Percentiles rank a stretch among this genome's conserved stretches.
These are phyloP conservation scores for Maccullochella peelii DNA, from an alignment of 2,113 vertebrate genomes.

Conservation along the genomic window DNA sequence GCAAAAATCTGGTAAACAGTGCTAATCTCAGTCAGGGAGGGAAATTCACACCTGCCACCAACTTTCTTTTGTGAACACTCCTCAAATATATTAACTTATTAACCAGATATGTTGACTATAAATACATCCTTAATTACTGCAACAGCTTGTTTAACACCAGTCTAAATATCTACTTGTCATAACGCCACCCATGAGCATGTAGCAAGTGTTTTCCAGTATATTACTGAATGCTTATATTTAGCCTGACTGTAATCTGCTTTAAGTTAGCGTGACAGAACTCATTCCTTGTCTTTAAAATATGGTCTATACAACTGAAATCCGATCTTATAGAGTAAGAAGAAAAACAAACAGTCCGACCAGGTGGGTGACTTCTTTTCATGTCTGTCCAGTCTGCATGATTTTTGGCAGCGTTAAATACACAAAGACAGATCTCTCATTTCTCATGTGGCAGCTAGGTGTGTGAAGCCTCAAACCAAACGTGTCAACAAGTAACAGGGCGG, in stretches of 20 bases:
- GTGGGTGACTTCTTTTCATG: conserved; percentile 13
- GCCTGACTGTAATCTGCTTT: background rate
- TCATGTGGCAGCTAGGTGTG: conserved; percentile 15
- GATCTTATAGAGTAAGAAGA: background rate
- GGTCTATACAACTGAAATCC: background rate
- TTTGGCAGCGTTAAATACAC: conserved; percentile 5
- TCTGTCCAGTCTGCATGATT: conserved; percentile 6
- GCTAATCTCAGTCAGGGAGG: background rate
- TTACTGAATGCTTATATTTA: background rate
- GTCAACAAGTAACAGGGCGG: conserved; percentile 50
- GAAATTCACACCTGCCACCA: too few relatives aligned
- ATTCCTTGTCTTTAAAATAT: background rate
- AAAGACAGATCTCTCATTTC: conserved; percentile 46
- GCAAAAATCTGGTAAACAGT: background rate
- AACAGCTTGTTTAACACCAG: conserved; percentile 21
- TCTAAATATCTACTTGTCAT: conserved; percentile 8
- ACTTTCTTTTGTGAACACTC: background rate
- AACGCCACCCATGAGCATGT: background rate
- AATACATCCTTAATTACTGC: background rate
- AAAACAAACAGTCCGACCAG: background rate
- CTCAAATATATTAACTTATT: background rate
- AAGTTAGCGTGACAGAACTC: background rate
- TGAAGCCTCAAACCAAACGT: conserved; percentile 58
- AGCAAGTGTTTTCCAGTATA: background rate
- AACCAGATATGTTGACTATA: conserved; percentile 4